Evolutionary conservation across 2,113 vertebrate species (phyloP), one percentile per base, ranked within the genome.

Genomic region (Psophia crepitans): DNA sequence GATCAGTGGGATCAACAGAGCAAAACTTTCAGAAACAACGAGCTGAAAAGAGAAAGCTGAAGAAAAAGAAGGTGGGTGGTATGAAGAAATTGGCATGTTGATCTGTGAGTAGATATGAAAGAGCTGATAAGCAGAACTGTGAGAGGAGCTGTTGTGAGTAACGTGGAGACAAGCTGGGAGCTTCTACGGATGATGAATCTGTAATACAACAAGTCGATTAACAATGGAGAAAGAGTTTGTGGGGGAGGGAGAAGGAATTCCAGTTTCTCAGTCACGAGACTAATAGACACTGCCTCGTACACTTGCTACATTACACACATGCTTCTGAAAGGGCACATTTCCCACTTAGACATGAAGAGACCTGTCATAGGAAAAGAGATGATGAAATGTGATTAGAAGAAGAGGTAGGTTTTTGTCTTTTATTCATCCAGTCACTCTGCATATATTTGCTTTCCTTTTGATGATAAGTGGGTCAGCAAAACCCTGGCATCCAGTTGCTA

Each of bases 181-280:
- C 41, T 89, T 84, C 26, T 57, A 87, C 78, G 69, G 37, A 28
- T 65, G 33, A 27, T 17, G 8, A 63, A 16, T 77, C 66, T 94
- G 65, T 87, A 78, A 46, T 89, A 51, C 4, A 83, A 48, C 14
- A 87, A 91, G 69, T 78, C 17, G 1, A n/a, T 20, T 63, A 82
- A 94, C 81, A 93, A 71, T 73, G 41, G 56, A 89, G 54, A 84
- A 93, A 77, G 79, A 78, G 87, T 56, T 87, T 91, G 65, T 79
- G 93, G 53, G 74, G 84, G 91, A 89, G 77, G 80, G 33, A 91
- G 70, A 81, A 89, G 65, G 91, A 96, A 97, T 96, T 96, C 89
- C 74, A 91, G 24, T 82, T 96, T 87, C 77, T 84, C 61, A 53
- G 74, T 89, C 96, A 94, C 0, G 0, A 3, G 44, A 84, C 53